Percentiles rank a stretch among this genome's conserved stretches.
These are phyloP conservation scores for Psilopsiagon aymara DNA, from an alignment of 2,113 vertebrate genomes.

Conservation along the genomic window DNA sequence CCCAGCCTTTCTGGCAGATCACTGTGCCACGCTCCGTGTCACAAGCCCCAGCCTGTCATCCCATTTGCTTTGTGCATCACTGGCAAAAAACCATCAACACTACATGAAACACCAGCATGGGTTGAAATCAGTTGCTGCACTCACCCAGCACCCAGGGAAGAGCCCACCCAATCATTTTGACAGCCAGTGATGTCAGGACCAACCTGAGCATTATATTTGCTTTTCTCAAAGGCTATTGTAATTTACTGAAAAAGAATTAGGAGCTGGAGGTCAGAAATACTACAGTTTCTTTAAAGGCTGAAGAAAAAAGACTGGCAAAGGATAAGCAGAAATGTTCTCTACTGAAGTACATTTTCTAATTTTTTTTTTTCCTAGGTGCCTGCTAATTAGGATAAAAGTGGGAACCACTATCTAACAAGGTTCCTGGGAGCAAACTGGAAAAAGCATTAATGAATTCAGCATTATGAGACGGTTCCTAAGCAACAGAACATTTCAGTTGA, in stretches of 20 bases:
- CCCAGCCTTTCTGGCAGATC: background rate
- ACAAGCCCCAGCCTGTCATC: background rate
- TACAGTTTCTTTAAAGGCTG: background rate
- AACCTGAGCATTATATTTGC: background rate
- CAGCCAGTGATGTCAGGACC: background rate
- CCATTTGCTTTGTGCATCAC: background rate
- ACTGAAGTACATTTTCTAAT: background rate
- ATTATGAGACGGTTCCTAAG: conserved; percentile 71
- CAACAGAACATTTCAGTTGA: conserved; percentile 69
- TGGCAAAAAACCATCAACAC: background rate
- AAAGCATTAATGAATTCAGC: conserved; percentile 75
- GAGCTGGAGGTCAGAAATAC: background rate
- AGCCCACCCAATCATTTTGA: background rate
- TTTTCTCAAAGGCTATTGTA: background rate
- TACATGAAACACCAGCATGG: background rate
- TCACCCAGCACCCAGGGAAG: background rate
- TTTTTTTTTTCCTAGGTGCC: conserved; percentile 14
- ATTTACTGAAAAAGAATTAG: background rate
- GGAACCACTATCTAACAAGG: conserved; percentile 68
- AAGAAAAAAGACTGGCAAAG: background rate
- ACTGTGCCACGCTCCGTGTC: background rate
- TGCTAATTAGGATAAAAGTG: conserved; percentile 76
- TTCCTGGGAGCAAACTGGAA: conserved; percentile 60
- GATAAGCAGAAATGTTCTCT: background rate
- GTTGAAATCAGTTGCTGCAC: background rate